A percentile compares a stretch with the other conserved stretches of the same genome.
Evolutionary conservation across 2,888 invertebrate genomes (phyloP).

Genomic region (Protophormia terraenovae): DNA sequence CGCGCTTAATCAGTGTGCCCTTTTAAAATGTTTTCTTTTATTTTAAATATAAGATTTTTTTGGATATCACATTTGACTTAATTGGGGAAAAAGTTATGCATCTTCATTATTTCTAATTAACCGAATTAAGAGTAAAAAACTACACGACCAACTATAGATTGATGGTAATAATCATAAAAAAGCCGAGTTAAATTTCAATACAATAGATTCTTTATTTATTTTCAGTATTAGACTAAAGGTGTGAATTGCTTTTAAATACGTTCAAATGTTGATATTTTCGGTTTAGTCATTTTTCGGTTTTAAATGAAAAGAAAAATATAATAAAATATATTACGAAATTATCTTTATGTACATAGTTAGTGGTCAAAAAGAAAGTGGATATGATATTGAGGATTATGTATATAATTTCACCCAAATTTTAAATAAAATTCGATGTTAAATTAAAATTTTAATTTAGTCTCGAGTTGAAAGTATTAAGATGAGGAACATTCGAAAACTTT

Average conservation of each 20-base stretch:
- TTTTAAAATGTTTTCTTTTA: not conserved
- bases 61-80: not conserved
- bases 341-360: constrained; percentile 20
- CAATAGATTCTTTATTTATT: constrained; percentile 76
- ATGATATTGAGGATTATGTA: constrained; percentile 23
- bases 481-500: constrained; percentile 35
- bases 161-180: constrained; percentile 27
- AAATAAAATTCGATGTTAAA: constrained; percentile 39
- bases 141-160: not conserved
- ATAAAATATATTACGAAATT: constrained; percentile 17
- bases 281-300: not conserved
- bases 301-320: not conserved
- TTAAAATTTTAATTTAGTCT: constrained; percentile 40
- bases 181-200: not conserved
- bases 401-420: constrained; percentile 42
- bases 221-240: constrained; percentile 73
- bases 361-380: constrained; percentile 62
- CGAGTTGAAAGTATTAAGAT: constrained; percentile 41
- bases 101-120: not conserved
- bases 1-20: not conserved
- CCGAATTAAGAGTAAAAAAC: not conserved
- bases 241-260: constrained; percentile 76
- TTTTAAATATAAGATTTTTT: too few relatives aligned
- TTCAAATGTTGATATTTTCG: not conserved
- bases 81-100: not conserved